Percentiles rank a stretch among this genome's conserved stretches.
Evolutionary conservation across 1,140 invertebrate genomes (phyloP).

Genomic region (Zophobas morio): DNA sequence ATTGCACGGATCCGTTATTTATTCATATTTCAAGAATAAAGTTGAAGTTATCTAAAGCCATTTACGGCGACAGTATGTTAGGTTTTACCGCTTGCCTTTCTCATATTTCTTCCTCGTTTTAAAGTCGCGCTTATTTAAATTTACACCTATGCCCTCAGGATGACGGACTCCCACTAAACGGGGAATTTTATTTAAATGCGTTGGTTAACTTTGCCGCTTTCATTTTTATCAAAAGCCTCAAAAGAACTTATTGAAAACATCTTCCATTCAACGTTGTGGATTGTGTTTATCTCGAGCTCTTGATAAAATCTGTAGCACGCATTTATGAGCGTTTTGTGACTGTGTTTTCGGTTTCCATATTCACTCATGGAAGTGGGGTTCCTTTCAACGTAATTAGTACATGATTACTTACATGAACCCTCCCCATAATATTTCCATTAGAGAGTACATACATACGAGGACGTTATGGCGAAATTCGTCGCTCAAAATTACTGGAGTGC

Average conservation of each 20-base stretch:
- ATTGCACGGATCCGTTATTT: conserved; percentile 12
- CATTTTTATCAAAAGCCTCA: no score
- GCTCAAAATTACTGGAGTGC: conserved; percentile 2
- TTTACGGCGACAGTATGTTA: background rate
- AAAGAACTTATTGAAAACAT: no score
- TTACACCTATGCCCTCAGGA: conserved; percentile 1
- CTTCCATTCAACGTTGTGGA: no score
- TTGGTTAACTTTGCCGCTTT: no score
- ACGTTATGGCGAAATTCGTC: conserved; percentile 13
- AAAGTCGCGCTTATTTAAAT: conserved; percentile 11
- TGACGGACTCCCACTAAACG: background rate
- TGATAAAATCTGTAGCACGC: background rate
- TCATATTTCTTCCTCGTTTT: conserved; percentile 3
- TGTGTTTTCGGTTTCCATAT: background rate
- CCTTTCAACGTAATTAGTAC: conserved; percentile 8
- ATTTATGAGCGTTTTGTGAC: background rate
- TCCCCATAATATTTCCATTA: conserved; percentile 23
- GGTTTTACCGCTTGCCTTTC: background rate
- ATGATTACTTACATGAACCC: conserved; percentile 18
- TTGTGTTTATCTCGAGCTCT: no score
- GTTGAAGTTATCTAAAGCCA: background rate
- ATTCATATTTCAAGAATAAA: conserved; percentile 7
- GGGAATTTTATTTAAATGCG: background rate
- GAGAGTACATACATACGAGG: background rate
- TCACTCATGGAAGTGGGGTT: background rate